Conservation (phyloP, 2,113 vertebrate genomes). For the Pangasianodon hypophthalmus region DNA sequence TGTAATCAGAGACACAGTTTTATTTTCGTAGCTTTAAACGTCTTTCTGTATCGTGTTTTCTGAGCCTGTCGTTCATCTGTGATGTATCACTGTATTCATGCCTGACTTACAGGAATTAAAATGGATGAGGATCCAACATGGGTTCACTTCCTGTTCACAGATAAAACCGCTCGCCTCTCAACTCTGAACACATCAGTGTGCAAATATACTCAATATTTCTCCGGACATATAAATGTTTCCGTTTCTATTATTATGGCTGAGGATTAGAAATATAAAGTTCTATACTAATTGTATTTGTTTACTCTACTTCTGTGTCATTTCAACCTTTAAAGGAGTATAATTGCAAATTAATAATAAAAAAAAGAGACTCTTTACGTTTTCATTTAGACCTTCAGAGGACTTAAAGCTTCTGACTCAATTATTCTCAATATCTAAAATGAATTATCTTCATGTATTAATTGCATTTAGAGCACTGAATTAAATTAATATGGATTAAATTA, state of each 20-base stretch:
- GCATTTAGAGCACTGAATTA: background rate
- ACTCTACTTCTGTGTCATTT: background rate
- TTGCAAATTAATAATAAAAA: background rate
- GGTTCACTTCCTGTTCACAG: background rate
- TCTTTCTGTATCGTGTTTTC: background rate
- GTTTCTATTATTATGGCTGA: background rate
- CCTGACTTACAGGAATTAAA: background rate
- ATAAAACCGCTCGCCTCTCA: background rate
- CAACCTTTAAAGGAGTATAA: background rate
- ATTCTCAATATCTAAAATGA: background rate
- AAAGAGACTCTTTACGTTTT: too few species aligned
- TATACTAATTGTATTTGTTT: background rate
- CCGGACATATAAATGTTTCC: background rate
- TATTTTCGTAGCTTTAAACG: background rate
- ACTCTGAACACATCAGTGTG: background rate
- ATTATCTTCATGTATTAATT: background rate
- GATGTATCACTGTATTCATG: background rate
- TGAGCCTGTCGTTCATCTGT: background rate
- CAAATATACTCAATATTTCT: background rate
- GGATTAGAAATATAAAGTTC: background rate
- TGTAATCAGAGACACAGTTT: background rate
- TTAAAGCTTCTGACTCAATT: background rate
- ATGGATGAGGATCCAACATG: background rate
- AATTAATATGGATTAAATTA: background rate
- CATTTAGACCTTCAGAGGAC: background rate